A percentile compares a stretch with the other conserved stretches of the same genome.
Conservation (phyloP, 2,888 invertebrate species). For the Microctonus brassicae region DNA sequence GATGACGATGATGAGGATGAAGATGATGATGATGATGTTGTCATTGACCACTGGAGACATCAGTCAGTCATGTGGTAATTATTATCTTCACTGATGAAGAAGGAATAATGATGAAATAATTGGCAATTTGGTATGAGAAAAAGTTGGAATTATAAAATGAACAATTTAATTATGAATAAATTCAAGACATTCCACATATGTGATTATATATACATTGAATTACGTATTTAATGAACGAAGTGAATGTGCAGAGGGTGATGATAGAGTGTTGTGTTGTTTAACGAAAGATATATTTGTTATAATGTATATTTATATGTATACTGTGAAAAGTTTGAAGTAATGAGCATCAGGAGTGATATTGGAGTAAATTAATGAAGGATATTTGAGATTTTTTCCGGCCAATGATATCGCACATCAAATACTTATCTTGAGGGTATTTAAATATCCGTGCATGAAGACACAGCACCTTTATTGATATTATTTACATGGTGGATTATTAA, state of each 20-base stretch:
- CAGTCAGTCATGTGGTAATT: neutral
- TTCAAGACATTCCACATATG: no score
- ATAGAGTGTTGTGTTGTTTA: no score
- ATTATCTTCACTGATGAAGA: neutral
- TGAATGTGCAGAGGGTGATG: no score
- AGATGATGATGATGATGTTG: constrained; percentile 3
- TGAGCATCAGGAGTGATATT: neutral
- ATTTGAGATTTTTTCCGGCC: constrained; percentile 6
- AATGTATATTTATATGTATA: no score
- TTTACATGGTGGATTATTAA: no score
- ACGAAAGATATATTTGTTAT: no score
- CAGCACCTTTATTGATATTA: neutral
- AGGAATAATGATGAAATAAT: neutral
- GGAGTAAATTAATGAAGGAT: neutral
- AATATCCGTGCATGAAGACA: neutral
- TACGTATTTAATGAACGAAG: no score
- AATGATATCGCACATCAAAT: neutral
- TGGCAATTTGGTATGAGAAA: neutral
- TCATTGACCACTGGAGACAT: constrained; percentile 15
- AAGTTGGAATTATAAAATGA: no score
- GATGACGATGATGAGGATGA: no score
- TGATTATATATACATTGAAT: no score
- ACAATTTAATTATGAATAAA: no score
- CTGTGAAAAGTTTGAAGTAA: neutral
- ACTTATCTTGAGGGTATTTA: neutral